These are phyloP conservation scores for Sycophila sp. DNA, from an alignment of 1,140 invertebrate genomes.

Conservation along the genomic window DNA sequence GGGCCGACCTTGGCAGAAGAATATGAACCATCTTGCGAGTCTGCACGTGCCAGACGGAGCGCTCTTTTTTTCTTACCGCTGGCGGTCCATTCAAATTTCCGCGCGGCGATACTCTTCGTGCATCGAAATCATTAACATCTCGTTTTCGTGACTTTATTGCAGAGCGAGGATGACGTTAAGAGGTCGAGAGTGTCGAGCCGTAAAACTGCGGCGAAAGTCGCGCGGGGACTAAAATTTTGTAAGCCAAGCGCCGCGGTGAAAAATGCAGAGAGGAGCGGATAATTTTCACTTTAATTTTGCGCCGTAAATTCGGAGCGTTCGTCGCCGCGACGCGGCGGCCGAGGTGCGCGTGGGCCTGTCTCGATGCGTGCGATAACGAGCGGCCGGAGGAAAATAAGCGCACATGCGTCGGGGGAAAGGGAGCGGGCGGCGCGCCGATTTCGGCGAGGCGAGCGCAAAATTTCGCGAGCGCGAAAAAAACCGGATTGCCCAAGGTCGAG, in stretches of 20 bases:
- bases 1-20: conserved; percentile 48
- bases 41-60: conserved; percentile 7
- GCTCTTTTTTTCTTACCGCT: neutral
- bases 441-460: conserved; percentile 27
- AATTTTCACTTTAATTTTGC: too few species aligned
- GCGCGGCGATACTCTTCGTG: too few species aligned
- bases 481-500: conserved; percentile 33
- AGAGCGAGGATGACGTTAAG: neutral
- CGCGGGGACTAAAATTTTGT: too few species aligned
- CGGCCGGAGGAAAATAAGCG: neutral
- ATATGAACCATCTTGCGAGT: conserved; percentile 45
- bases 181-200: neutral
- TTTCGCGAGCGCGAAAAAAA: conserved; percentile 34
- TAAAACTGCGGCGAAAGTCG: neutral
- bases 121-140: neutral
- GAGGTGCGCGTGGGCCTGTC: too few species aligned
- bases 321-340: too few species aligned
- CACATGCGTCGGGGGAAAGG: neutral
- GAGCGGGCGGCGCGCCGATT: neutral
- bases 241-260: too few species aligned
- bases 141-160: neutral
- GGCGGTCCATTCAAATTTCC: conserved; percentile 15
- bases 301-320: too few species aligned
- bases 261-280: too few species aligned
- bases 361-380: too few species aligned